Base-by-base conservation (phyloP, 2,888 invertebrate genomes). In the Halictus quadricinctus region DNA sequence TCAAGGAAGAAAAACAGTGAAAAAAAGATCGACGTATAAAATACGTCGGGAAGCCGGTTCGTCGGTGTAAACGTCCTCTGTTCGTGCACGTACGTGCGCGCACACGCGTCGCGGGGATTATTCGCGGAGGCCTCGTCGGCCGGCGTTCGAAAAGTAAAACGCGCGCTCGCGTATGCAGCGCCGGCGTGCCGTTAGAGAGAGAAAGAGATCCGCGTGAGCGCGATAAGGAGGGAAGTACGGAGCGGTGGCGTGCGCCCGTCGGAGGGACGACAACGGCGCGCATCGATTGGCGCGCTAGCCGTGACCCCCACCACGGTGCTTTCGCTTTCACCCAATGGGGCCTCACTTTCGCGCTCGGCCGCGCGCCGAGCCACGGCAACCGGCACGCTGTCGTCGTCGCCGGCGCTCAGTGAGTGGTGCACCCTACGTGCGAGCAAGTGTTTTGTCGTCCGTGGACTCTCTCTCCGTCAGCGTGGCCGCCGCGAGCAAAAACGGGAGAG, bases 301-400 rank as follows among this genome's bases (percentile, higher is more conserved):
- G 92, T 94, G 94, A 94, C 94, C 94, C 94, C 94, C 94, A 94
- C 94, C 94, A 94, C 90, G 81, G 86, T 86, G 94, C 94, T 94
- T 94, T 94, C 94, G 93, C 94, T 94, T 94, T 94, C 94, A 94
- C 93, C 94, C 94, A 94, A 94, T 94, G 92, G 94, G 94, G 91
- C 93, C 93, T 94, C 94, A 94, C 94, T 94, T 94, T 94, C 94
- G 94, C 94, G 93, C 91, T 94, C 93, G 93, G 91, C 91, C 92
- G 93, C 92, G 91, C 91, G 90, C 91, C 90, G 92, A 90, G 91
- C 91, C 92, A 88, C 92, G 91, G 91, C 89, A 86, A 88, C 91
- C 89, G 91, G 90, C 92, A 90, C 90, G 91, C 90, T 90, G 90
- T 90, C 91, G 87, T 85, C 88, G 88, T 85, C 87, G 88, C 90